Evolutionary conservation across 2,797 vertebrate species (phyloP).

Genomic region (Oryzias dopingdopingensis): DNA sequence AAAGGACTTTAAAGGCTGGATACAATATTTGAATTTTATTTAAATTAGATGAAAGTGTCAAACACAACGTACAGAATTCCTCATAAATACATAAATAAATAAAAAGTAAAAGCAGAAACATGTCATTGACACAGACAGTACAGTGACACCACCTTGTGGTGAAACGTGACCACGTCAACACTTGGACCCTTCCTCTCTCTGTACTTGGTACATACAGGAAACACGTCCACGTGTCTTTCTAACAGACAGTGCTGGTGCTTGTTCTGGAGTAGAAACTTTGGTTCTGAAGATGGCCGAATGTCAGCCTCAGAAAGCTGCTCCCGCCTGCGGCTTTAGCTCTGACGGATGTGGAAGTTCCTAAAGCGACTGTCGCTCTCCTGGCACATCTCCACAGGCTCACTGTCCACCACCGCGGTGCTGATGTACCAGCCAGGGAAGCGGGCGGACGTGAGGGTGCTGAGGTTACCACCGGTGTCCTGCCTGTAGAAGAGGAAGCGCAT

Average conservation of each 20-base stretch:
- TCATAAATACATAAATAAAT: too few relatives aligned
- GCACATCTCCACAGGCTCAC: conserved; percentile 54
- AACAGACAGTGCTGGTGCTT: conserved; percentile 4
- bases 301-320: background rate
- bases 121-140: background rate
- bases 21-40: too few relatives aligned
- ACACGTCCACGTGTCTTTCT: conserved; percentile 10
- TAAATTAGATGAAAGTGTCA: too few relatives aligned
- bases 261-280: background rate
- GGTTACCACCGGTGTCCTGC: conserved; percentile 34
- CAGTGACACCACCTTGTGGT: conserved; percentile 32
- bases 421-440: conserved; percentile 63
- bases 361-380: conserved; percentile 9
- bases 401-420: conserved; percentile 53
- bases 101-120: too few relatives aligned
- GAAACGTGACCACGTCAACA: conserved; percentile 40
- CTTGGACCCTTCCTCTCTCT: conserved; percentile 27
- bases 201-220: conserved; percentile 69
- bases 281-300: background rate
- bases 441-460: conserved; percentile 65
- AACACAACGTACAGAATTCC: too few relatives aligned
- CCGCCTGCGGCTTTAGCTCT: conserved; percentile 14
- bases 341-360: conserved; percentile 49
- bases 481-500: conserved; percentile 71
- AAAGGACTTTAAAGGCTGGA: too few relatives aligned